Evolutionary conservation across 2,888 invertebrate species (phyloP).

Genomic region (Anticlea derivata): DNA sequence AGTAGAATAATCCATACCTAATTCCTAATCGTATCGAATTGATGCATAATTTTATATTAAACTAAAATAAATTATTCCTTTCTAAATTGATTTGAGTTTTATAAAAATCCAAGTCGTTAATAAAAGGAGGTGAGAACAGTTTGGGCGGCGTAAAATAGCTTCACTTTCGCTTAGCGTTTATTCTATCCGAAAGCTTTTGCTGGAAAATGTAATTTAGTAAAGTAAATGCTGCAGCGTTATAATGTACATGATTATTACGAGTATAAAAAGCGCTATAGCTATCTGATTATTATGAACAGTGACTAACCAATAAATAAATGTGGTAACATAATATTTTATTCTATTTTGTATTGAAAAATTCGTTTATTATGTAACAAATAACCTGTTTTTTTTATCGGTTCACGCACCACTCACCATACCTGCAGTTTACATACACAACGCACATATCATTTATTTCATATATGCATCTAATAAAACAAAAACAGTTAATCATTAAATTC

Average conservation of each 20-base stretch:
- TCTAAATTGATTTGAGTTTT: conserved; percentile 52
- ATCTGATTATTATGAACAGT: conserved; percentile 37
- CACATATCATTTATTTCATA: background rate
- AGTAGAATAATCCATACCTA: conserved; percentile 70
- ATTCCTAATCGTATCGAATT: conserved; percentile 46
- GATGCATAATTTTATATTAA: conserved; percentile 61
- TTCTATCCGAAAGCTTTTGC: conserved; percentile 26
- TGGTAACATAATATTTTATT: conserved; percentile 16
- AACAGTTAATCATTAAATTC: no score
- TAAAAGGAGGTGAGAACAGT: conserved; percentile 69
- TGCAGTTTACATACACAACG: background rate
- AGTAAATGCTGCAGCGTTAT: conserved; percentile 1
- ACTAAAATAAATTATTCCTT: conserved; percentile 60
- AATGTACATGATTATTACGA: conserved; percentile 13
- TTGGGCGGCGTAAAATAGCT: conserved; percentile 58
- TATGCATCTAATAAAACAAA: no score
- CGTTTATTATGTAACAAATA: background rate
- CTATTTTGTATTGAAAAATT: no score
- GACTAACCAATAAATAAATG: conserved; percentile 49
- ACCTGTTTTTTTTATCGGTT: background rate
- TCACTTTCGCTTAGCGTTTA: conserved; percentile 41
- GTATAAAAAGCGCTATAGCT: conserved; percentile 31
- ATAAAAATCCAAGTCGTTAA: conserved; percentile 45
- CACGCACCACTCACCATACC: conserved; percentile 2
- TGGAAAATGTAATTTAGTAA: conserved; percentile 38